phyloP scores from a whole-genome alignment of 2,113 vertebrate genomes.

The Phaethon lepturus region DNA sequence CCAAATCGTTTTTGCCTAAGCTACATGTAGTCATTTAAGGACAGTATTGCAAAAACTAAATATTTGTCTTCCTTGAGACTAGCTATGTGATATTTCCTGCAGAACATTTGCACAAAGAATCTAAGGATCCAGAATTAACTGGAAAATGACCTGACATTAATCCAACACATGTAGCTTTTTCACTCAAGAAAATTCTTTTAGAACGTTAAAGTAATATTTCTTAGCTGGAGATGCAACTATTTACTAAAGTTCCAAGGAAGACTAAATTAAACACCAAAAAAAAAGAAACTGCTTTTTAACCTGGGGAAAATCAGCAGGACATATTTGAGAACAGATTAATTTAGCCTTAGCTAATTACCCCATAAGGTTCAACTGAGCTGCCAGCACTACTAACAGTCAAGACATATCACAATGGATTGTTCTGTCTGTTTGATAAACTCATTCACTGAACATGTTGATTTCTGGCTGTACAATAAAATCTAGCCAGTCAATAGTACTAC shows the following conservation, averaged over 20 bases:
- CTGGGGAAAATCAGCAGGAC: constrained; percentile 2
- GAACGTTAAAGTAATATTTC: constrained; percentile 20
- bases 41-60: constrained; percentile 51
- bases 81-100: constrained; percentile 45
- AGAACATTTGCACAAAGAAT: constrained; percentile 27
- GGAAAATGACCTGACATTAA: background rate
- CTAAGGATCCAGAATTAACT: constrained; percentile 5
- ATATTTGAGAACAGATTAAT: constrained; percentile 51
- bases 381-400: constrained; percentile 48
- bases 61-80: constrained; percentile 57
- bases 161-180: background rate
- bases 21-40: constrained; percentile 41
- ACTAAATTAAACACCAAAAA: background rate
- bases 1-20: background rate
- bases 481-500: background rate
- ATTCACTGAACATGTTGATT: constrained; percentile 21
- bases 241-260: background rate
- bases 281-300: background rate
- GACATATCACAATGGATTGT: constrained; percentile 30
- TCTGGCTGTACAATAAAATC: constrained; percentile 34
- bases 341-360: constrained; percentile 59
- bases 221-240: background rate
- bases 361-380: constrained; percentile 36
- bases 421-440: constrained; percentile 46
- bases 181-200: background rate